Evolutionary conservation across 2,113 vertebrate genomes (phyloP), one percentile per base, ranked within the genome.

Genomic region (Catagonus wagneri): DNA sequence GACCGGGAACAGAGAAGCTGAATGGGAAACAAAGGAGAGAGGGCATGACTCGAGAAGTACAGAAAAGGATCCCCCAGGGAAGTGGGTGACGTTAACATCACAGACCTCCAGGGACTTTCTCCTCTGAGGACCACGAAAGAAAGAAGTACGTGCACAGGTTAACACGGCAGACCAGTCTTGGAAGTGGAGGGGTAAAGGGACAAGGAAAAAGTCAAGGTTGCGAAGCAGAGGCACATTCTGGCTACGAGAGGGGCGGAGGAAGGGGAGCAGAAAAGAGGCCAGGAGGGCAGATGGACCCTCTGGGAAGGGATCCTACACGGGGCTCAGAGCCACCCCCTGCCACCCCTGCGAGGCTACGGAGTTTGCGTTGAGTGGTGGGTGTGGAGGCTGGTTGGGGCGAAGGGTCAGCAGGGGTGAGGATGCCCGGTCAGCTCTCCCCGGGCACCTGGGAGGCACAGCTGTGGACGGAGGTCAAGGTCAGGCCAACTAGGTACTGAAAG

Each of bases 401-500:
- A 11, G 95, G 94, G 90, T 79, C 27, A 54, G 92, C 79, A 63
- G 54, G 80, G 96, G 95, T n/a, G 0, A 98, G 87, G 63, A 56
- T 50, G 93, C 54, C 25, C 2, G 27, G 81, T 44, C 94, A 72
- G 44, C 86, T 92, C 97, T 97, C 81, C 93, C 81, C 29, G 29
- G 91, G 83, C 79, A 88, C 74, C 95, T 52, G 84, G 89, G 83
- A 98, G 96, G 98, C 96, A 96, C 96, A 95, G 95, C 90, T 75
- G 91, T 74, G 96, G 96, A 76, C 87, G 8, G 14, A 7, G 69
- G 96, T 97, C 95, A 95, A 96, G 93, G 96, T 23, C 17, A 58
- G 1, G 34, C 12, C 0, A 39, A 39, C 97, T 98, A 98, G 68
- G 98, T 98, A 88, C 98, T 99, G 97, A 99, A 99, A 23, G 99